Percentiles rank a stretch among this genome's conserved stretches.
Evolutionary conservation across 2,888 invertebrate genomes (phyloP).

Genomic region (Nephrotoma appendiculata): DNA sequence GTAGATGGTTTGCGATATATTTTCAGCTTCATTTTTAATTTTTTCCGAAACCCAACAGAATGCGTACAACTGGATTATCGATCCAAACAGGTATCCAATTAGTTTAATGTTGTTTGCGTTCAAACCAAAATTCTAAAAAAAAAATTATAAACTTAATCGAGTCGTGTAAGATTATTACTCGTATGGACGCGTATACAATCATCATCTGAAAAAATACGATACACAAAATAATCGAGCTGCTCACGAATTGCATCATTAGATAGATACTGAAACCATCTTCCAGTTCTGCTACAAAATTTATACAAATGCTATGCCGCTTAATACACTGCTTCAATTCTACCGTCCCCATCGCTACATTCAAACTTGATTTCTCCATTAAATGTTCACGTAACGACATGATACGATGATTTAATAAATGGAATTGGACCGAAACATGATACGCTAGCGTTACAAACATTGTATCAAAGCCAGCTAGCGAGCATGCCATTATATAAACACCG

Average conservation of each 20-base stretch:
- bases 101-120: not conserved
- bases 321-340: not conserved
- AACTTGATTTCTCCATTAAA: not conserved
- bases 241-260: not conserved
- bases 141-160: not conserved
- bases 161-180: too few relatives aligned
- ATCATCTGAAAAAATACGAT: slow-evolving; percentile 1
- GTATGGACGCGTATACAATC: not conserved
- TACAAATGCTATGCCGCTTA: not conserved
- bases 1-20: slow-evolving; percentile 6
- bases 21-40: slow-evolving; percentile 2
- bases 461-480: not conserved
- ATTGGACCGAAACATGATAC: not conserved
- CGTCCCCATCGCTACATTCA: not conserved
- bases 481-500: not conserved
- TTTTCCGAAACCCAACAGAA: not conserved
- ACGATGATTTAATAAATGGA: not conserved
- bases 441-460: not conserved
- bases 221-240: slow-evolving; percentile 3
- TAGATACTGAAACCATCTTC: not conserved
- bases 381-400: not conserved
- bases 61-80: not conserved
- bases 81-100: not conserved
- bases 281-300: not conserved
- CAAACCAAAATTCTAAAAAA: not conserved